Evolutionary conservation across 1,140 invertebrate genomes (phyloP).

Genomic region (Eufriesea mexicana): DNA sequence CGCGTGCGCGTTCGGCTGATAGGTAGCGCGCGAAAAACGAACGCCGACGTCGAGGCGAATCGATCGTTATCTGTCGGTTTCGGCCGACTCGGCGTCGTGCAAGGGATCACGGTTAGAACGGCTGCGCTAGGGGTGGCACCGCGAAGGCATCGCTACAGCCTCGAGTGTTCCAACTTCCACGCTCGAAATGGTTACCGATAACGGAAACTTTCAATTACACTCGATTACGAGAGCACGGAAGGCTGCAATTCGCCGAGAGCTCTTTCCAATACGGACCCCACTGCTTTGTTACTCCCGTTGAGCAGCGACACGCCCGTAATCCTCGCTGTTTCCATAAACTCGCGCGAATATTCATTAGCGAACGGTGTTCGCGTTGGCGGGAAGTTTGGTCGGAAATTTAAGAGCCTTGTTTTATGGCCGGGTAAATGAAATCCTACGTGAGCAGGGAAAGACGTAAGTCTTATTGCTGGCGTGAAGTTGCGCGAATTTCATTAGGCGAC

Average conservation of each 20-base stretch:
- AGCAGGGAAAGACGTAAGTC: too few species aligned
- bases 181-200: neutral
- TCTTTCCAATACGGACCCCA: neutral
- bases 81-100: neutral
- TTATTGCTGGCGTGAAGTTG: too few species aligned
- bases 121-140: neutral
- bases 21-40: slow-evolving; percentile 1
- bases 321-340: too few species aligned
- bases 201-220: slow-evolving; percentile 1
- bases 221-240: neutral
- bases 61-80: too few species aligned
- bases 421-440: too few species aligned
- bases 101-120: neutral
- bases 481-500: too few species aligned
- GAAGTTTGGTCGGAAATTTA: too few species aligned
- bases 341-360: too few species aligned
- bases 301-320: too few species aligned
- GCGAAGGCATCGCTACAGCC: neutral
- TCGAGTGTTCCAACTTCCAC: neutral
- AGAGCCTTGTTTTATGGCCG: too few species aligned
- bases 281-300: neutral
- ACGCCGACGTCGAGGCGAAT: neutral
- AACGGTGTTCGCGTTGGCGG: too few species aligned
- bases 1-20: too few species aligned
- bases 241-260: neutral